Evolutionary conservation across 2,113 vertebrate species (phyloP).

Genomic region (Suricata suricatta): DNA sequence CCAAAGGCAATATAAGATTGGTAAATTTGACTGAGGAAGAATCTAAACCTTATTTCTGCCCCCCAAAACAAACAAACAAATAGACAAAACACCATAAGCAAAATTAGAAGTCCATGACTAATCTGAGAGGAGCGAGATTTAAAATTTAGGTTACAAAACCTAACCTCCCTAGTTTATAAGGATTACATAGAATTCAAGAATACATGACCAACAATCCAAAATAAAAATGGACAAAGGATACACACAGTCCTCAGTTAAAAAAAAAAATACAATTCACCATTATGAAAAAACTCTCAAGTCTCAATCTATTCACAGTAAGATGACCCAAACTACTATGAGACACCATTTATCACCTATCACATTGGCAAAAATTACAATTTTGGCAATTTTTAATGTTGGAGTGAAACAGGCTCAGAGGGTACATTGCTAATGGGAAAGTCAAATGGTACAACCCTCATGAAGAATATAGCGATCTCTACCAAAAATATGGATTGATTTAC

Average conservation of each 20-base stretch:
- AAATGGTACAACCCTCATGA: background rate
- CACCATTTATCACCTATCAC: background rate
- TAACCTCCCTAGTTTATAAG: background rate
- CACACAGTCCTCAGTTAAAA: background rate
- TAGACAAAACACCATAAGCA: background rate
- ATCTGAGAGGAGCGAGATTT: background rate
- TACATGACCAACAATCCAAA: background rate
- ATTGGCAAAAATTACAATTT: background rate
- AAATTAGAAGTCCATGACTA: conserved; percentile 13
- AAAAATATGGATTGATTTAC: background rate
- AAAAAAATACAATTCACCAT: background rate
- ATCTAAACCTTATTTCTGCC: background rate
- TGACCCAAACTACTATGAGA: background rate
- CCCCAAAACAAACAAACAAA: background rate
- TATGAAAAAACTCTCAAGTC: background rate
- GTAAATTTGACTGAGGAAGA: background rate
- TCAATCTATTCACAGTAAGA: background rate
- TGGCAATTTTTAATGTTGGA: background rate
- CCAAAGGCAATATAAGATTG: background rate
- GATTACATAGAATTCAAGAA: background rate
- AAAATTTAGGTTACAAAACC: background rate
- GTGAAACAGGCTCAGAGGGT: background rate
- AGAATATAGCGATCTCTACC: background rate
- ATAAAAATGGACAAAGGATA: background rate
- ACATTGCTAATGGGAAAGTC: background rate